Evolutionary conservation across 2,113 vertebrate species (phyloP).

Genomic region (Calonectris borealis): DNA sequence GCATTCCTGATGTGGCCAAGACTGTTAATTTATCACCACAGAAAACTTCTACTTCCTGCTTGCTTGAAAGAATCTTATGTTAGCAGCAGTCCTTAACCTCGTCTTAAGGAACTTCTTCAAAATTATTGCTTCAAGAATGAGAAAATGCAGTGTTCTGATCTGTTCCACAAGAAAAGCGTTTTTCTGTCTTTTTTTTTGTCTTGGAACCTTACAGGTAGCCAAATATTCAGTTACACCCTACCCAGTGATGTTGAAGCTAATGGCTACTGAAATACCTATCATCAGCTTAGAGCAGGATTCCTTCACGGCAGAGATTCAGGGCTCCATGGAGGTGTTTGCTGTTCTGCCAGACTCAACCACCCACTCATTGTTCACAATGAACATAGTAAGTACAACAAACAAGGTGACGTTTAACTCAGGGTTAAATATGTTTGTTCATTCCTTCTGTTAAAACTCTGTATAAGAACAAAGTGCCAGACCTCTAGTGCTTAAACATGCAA

Average conservation of each 20-base stretch:
- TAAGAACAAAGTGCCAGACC: not conserved
- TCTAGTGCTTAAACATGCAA: not conserved
- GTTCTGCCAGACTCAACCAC: conserved; percentile 48
- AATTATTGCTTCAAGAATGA: not conserved
- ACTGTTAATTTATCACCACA: not conserved
- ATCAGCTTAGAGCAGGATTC: conserved; percentile 54
- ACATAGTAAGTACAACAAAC: conserved; percentile 60
- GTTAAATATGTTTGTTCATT: not conserved
- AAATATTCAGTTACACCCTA: conserved; percentile 58
- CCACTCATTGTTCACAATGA: conserved; percentile 63
- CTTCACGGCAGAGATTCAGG: conserved; percentile 47
- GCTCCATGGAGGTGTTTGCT: conserved; percentile 65
- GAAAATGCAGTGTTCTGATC: not conserved
- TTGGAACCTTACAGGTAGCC: conserved; percentile 49
- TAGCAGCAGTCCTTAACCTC: not conserved
- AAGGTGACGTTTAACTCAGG: not conserved
- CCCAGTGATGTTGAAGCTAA: conserved; percentile 69
- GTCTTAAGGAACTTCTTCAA: not conserved
- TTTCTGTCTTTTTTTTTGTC: not conserved
- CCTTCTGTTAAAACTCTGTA: not conserved
- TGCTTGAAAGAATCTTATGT: not conserved
- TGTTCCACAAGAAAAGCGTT: not conserved
- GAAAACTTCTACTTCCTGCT: not conserved
- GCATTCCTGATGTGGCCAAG: not conserved
- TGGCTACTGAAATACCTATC: conserved; percentile 45